Evolutionary conservation across 2,797 vertebrate genomes (phyloP), one percentile per base, ranked within the genome.

Genomic region (Vultur gryphus): DNA sequence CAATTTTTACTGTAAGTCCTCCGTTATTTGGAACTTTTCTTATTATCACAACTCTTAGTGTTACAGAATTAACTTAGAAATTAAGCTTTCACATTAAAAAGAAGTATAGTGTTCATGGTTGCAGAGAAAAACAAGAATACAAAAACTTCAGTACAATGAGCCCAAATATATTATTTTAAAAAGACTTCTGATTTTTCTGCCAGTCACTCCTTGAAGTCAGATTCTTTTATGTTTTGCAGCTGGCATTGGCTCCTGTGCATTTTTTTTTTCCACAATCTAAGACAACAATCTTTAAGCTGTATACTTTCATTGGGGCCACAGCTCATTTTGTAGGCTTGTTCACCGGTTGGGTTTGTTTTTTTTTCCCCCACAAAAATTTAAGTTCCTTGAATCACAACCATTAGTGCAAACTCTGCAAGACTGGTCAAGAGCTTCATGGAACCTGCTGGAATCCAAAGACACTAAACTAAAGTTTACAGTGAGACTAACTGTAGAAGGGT

Each of bases 341-440:
- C 44, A 58, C 2, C 6, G 16, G 3, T 23, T 78, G 13, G 6
- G 1, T 0, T 13, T 43, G n/a, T 64, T 33, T 37, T 37, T 37
- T 16, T 35, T 52, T 62, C 51, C 7, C 10, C 20, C 25, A 24
- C 4, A 17, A 43, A 91, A 91, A 14, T 12, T 44, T 18, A 84
- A 52, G 35, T 66, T 78, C 31, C 26, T 64, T 51, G 54, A 59
- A 85, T 69, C 33, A 43, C n/a, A 87, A 23, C 10, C 4, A 2
- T 20, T 59, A 55, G 16, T 25, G 19, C 6, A 70, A 94, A 75
- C 39, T 43, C 61, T 71, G 62, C 16, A 65, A 87, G 31, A 64
- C 19, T 48, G 26, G 26, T 46, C 43, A 84, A 78, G 51, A 91
- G 59, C 29, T 61, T 90, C 13, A 67, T 2, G 16, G n/a, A 84